Evolutionary conservation across 2,113 vertebrate genomes (phyloP).

Genomic region (Syrmaticus mikado): DNA sequence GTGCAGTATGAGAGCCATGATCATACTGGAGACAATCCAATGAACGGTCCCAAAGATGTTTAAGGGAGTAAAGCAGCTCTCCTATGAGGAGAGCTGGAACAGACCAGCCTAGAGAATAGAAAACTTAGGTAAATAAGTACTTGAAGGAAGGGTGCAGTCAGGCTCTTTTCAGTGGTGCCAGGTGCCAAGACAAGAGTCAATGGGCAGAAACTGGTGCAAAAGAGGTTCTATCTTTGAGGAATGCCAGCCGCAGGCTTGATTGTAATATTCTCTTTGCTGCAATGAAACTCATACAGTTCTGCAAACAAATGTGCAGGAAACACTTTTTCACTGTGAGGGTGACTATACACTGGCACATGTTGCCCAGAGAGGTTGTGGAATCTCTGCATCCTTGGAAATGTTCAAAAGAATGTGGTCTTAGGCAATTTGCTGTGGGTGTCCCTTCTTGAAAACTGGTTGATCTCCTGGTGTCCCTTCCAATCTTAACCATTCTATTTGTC

Average conservation of each 20-base stretch:
- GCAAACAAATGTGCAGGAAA: background rate
- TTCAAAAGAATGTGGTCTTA: background rate
- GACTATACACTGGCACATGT: background rate
- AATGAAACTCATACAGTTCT: background rate
- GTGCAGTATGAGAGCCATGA: background rate
- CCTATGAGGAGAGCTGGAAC: background rate
- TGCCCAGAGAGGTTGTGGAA: background rate
- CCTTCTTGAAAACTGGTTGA: background rate
- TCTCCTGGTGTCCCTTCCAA: background rate
- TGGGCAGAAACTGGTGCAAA: background rate
- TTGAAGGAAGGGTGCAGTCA: background rate
- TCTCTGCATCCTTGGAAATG: background rate
- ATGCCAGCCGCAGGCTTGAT: background rate
- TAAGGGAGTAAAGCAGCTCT: accelerated
- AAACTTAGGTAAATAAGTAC: background rate
- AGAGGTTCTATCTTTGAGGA: background rate
- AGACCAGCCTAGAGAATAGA: background rate
- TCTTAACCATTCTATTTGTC: background rate
- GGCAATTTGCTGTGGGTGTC: background rate
- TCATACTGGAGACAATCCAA: background rate
- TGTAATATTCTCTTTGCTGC: background rate
- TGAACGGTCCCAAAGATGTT: background rate
- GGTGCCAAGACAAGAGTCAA: background rate
- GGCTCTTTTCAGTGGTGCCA: background rate
- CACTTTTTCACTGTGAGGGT: background rate